Evolutionary conservation across 1,140 invertebrate genomes (phyloP).

Genomic region (Dinoponera quadriceps): DNA sequence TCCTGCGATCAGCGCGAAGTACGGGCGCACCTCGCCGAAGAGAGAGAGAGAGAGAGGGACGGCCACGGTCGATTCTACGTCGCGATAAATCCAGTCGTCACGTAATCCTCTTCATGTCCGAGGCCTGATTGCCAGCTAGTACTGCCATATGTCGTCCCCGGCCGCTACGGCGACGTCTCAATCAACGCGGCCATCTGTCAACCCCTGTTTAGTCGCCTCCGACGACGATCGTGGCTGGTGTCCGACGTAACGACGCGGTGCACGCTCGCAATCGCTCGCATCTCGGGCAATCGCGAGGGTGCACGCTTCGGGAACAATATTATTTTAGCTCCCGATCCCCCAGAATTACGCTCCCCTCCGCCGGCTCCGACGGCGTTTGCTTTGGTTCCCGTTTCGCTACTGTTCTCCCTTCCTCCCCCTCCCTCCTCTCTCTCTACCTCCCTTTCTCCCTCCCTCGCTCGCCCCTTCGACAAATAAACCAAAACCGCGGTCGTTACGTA

Average conservation of each 20-base stretch:
- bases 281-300: conserved; percentile 67
- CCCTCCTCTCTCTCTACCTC: too few species aligned
- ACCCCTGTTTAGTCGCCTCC: conserved; percentile 37
- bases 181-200: conserved; percentile 74
- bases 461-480: conserved; percentile 69
- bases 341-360: conserved; percentile 59
- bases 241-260: conserved; percentile 55
- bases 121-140: conserved; percentile 65
- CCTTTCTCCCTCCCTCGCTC: too few species aligned
- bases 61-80: conserved; percentile 52
- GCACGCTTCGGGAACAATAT: conserved; percentile 78
- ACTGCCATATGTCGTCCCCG: conserved; percentile 68
- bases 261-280: conserved; percentile 60
- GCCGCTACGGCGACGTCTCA: conserved; percentile 70
- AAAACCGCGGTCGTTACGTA: conserved; percentile 44
- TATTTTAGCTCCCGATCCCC: conserved; percentile 76
- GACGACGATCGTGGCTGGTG: conserved; percentile 38
- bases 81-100: conserved; percentile 66
- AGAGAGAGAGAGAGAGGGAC: neutral
- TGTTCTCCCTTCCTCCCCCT: conserved; percentile 4
- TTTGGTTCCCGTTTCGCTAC: conserved; percentile 64
- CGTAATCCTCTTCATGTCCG: conserved; percentile 69
- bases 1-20: conserved; percentile 32
- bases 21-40: neutral
- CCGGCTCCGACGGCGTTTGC: conserved; percentile 64